Evolutionary conservation across 2,113 vertebrate species (phyloP).

Genomic region (Pheucticus melanocephalus): DNA sequence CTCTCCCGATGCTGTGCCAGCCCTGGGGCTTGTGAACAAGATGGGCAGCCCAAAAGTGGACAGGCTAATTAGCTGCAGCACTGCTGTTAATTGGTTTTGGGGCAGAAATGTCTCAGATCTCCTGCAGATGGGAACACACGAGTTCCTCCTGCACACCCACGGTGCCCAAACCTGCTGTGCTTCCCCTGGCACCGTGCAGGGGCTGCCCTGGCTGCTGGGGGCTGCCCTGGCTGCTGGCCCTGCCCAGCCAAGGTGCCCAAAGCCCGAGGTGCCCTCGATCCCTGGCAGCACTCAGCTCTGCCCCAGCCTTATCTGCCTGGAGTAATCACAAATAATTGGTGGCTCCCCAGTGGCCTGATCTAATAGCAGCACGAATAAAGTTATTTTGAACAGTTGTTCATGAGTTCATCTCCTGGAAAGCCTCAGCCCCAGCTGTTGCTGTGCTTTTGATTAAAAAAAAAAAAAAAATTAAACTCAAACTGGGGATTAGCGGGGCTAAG

Average conservation of each 20-base stretch:
- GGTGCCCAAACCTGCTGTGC: not conserved
- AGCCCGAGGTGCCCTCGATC: not conserved
- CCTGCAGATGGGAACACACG: fast-evolving
- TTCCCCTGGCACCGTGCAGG: not conserved
- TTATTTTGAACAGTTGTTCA: constrained; percentile 66
- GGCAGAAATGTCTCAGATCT: not conserved
- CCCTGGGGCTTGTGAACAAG: not conserved
- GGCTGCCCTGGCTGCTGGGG: not conserved
- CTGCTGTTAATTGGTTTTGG: not conserved
- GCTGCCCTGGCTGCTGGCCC: not conserved
- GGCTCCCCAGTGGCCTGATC: constrained; percentile 56
- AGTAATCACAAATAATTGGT: constrained; percentile 43
- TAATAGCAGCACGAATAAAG: constrained; percentile 53
- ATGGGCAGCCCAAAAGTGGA: fast-evolving
- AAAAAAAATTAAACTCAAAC: not conserved
- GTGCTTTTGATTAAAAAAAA: constrained; percentile 44
- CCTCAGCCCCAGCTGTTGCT: constrained; percentile 64
- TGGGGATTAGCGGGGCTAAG: constrained; percentile 44
- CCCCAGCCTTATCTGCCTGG: not conserved
- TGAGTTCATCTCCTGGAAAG: constrained; percentile 71
- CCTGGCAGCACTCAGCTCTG: not conserved
- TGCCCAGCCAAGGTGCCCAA: not conserved
- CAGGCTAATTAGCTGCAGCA: not conserved
- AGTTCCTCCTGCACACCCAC: not conserved
- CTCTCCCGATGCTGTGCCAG: fast-evolving